phyloP scores from a whole-genome alignment of 2,888 invertebrate genomes.

The Aplocera efformata region DNA sequence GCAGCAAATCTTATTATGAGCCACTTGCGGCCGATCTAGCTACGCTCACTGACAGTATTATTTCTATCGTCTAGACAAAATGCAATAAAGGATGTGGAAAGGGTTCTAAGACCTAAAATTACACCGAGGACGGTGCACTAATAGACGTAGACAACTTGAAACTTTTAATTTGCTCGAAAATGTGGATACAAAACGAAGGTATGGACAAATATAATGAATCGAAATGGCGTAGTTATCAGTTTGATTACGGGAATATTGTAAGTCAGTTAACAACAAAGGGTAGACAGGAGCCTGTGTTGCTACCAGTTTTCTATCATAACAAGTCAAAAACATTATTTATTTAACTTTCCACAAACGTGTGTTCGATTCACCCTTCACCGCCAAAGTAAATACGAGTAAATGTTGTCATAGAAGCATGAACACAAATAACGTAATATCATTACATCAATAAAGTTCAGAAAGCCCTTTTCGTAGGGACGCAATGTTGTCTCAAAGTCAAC shows the following conservation, averaged over 20 bases:
- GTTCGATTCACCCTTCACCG: slow-evolving; percentile 12
- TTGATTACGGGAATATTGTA: no score
- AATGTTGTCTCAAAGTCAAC: slow-evolving; percentile 43
- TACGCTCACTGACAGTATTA: slow-evolving; percentile 26
- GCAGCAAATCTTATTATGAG: slow-evolving; percentile 22
- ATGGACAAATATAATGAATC: no score
- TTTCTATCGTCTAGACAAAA: slow-evolving; percentile 30
- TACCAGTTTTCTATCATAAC: slow-evolving; percentile 3
- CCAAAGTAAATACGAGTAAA: slow-evolving; percentile 14
- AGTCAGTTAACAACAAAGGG: no score
- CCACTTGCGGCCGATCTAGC: slow-evolving; percentile 8
- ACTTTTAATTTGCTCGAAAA: neutral
- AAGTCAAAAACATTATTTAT: slow-evolving; percentile 8
- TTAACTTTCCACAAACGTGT: slow-evolving; percentile 14
- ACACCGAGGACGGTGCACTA: slow-evolving; percentile 1
- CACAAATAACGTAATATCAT: slow-evolving; percentile 32
- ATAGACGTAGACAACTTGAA: slow-evolving; percentile 5
- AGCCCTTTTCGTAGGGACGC: slow-evolving; percentile 32
- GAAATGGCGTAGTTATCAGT: no score
- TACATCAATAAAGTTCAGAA: slow-evolving; percentile 37
- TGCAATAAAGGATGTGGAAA: slow-evolving; percentile 26
- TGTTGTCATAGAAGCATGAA: slow-evolving; percentile 29
- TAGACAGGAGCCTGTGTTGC: neutral
- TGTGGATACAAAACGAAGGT: no score
- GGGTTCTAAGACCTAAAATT: slow-evolving; percentile 10